These are phyloP conservation scores for Oceanodroma tethys DNA, from an alignment of 2,113 vertebrate species.

Conservation along the genomic window DNA sequence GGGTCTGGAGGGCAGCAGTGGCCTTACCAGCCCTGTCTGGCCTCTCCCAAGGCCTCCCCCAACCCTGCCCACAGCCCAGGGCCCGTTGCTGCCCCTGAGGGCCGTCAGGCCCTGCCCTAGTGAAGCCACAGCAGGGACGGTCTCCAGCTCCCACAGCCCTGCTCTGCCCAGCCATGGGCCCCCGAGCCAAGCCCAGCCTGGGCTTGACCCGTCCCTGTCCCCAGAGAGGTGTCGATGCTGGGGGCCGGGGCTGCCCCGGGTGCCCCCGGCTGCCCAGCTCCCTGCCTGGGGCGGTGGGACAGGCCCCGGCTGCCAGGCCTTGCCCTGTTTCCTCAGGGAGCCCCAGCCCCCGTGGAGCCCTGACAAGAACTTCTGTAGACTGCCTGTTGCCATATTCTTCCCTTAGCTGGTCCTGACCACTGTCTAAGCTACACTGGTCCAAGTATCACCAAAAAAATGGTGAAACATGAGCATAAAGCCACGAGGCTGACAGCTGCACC, in stretches of 20 bases:
- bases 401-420: background rate
- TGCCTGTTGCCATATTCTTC: background rate
- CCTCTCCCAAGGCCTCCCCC: background rate
- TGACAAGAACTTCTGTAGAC: background rate
- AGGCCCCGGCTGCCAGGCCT: too few species aligned
- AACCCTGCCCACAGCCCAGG: rapidly evolving
- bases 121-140: rapidly evolving
- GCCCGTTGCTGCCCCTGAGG: rapidly evolving
- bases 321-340: background rate
- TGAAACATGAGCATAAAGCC: background rate
- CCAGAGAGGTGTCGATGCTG: rapidly evolving
- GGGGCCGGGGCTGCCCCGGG: rapidly evolving
- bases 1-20: background rate
- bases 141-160: background rate
- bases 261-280: background rate
- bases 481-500: background rate
- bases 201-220: background rate
- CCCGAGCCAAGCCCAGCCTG: background rate
- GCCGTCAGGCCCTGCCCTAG: background rate
- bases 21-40: background rate
- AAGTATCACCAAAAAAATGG: background rate
- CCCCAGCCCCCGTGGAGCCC: rapidly evolving
- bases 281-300: background rate
- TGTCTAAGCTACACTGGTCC: background rate
- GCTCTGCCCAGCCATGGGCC: background rate